Evolutionary conservation across 2,797 vertebrate genomes (phyloP), one percentile per base, ranked within the genome.

Genomic region (Aldrovandia affinis): DNA sequence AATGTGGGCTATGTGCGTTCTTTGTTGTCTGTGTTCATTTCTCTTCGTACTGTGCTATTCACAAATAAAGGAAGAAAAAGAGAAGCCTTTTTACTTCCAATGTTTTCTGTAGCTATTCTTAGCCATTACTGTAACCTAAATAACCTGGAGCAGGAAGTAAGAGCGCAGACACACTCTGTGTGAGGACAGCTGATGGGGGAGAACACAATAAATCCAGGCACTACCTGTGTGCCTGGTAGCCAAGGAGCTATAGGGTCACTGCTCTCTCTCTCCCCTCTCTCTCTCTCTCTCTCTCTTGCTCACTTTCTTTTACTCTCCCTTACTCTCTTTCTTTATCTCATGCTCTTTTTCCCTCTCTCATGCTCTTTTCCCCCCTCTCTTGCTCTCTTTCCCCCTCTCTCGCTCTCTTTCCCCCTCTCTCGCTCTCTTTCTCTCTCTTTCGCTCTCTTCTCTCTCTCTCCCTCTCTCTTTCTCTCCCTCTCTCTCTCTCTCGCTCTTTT

Each of bases 101-200:
- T 54, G n/a, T 30, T 57, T 50, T 28, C n/a, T 36, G 50, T 61
- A 2, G 20, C 54, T 81, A 18, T 61, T 30, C 54, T 42, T 86
- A 63, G 57, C 91, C 89, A 91, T 92, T 89, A 92, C 88, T 88
- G 78, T 42, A 84, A 86, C 87, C 84, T 83, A 84, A 81, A 85
- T 89, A 89, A 92, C 92, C 90, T n/a, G 15, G 88, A 90, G 91
- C 89, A 87, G 89, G 88, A 92, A 93, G 92, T 87, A 93, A 91
- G 87, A 90, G 87, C 86, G 77, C 78, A 89, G 88, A 88, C 86
- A 88, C 88, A 89, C 88, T 89, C 88, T 90, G 85, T 88, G 20
- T 28, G 33, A 81, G 88, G 86, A 77, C 80, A 47, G 85, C 88
- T 85, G 90, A 92, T 90, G 81, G 90, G 87, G 88, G 85, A 33